Percentiles rank a stretch among this genome's conserved stretches.
Evolutionary conservation across 2,797 vertebrate species (phyloP).

Genomic region (Xerus rutilus): DNA sequence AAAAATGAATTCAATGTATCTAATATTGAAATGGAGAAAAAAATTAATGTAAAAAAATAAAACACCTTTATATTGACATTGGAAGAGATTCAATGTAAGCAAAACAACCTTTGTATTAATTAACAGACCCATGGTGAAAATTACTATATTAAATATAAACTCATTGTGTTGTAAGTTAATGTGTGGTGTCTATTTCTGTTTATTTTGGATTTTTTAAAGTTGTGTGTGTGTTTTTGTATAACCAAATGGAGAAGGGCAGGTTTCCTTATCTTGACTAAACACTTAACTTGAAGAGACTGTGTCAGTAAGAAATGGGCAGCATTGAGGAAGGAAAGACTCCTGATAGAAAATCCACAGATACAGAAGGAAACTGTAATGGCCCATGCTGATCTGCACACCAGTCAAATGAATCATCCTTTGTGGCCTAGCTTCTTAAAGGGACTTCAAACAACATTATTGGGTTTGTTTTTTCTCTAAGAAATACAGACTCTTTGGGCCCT

Average conservation of each 20-base stretch:
- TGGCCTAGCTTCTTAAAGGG: background rate
- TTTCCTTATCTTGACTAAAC: background rate
- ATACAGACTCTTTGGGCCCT: background rate
- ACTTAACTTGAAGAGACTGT: background rate
- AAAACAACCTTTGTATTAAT: slow-evolving; percentile 64
- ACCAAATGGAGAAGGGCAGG: background rate
- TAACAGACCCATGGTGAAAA: slow-evolving; percentile 25
- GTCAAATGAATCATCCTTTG: background rate
- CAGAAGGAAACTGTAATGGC: background rate
- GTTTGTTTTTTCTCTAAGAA: background rate
- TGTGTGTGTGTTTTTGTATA: background rate
- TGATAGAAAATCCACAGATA: slow-evolving; percentile 12
- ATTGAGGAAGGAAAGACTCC: background rate
- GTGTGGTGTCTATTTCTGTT: slow-evolving; percentile 58
- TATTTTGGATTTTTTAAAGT: slow-evolving; percentile 42
- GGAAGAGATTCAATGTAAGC: slow-evolving; percentile 64
- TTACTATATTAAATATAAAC: slow-evolving; percentile 68
- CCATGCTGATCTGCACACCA: background rate
- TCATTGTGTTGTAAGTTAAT: slow-evolving; percentile 44
- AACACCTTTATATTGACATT: slow-evolving; percentile 34
- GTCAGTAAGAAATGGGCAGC: background rate
- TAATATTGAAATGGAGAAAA: slow-evolving; percentile 48
- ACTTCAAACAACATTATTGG: background rate
- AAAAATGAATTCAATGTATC: slow-evolving; percentile 45
- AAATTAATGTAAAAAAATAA: slow-evolving; percentile 37